Evolutionary conservation across 1,140 invertebrate genomes (phyloP).

Genomic region (Trachymyrmex septentrionalis): DNA sequence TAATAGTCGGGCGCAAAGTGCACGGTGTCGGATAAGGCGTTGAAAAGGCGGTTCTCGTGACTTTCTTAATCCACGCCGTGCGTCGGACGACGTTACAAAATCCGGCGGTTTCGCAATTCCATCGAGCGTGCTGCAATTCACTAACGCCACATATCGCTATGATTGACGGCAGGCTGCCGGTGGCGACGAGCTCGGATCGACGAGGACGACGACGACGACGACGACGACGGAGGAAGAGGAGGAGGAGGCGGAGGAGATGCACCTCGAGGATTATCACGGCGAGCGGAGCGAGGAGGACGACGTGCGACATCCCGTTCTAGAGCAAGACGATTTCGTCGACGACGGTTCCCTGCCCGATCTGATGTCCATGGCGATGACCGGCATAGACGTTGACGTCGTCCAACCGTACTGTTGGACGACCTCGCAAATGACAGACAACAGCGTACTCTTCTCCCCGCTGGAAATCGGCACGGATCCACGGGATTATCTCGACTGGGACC

Average conservation of each 20-base stretch:
- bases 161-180: slow-evolving; percentile 56
- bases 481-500: slow-evolving; percentile 80
- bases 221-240: not conserved
- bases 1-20: slow-evolving; percentile 26
- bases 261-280: slow-evolving; percentile 70
- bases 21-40: not conserved
- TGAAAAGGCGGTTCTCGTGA: not conserved
- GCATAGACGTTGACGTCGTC: slow-evolving; percentile 52
- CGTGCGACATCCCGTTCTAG: slow-evolving; percentile 46
- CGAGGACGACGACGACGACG: slow-evolving; percentile 9
- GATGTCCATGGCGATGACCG: slow-evolving; percentile 17
- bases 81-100: slow-evolving; percentile 41
- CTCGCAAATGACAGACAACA: slow-evolving; percentile 55
- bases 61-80: slow-evolving; percentile 35
- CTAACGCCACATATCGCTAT: slow-evolving; percentile 44
- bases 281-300: slow-evolving; percentile 63
- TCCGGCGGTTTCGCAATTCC: slow-evolving; percentile 43
- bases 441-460: slow-evolving; percentile 60
- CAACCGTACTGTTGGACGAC: slow-evolving; percentile 66
- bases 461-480: slow-evolving; percentile 44
- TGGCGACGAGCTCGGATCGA: slow-evolving; percentile 48
- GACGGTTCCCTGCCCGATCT: slow-evolving; percentile 31
- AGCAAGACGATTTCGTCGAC: slow-evolving; percentile 57
- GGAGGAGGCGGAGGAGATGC: slow-evolving; percentile 55
- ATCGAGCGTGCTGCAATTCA: slow-evolving; percentile 4